These are phyloP conservation scores for Saimiri boliviensis DNA, from an alignment of 2,113 vertebrate genomes.

Conservation along the genomic window DNA sequence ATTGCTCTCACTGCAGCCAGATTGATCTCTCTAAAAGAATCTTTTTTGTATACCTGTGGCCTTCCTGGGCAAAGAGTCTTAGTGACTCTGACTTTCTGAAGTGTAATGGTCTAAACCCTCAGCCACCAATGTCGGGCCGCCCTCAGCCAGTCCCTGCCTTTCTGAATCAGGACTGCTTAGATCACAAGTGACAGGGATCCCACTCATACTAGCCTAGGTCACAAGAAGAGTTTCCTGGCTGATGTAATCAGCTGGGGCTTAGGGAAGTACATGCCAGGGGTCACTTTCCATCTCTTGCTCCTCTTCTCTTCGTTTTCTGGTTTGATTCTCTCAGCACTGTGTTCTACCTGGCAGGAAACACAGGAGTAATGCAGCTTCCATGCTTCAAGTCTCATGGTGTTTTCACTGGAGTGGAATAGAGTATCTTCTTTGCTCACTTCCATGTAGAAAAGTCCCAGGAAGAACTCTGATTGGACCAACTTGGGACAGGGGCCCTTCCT, in stretches of 20 bases:
- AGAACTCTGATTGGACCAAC: neutral
- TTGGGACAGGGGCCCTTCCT: neutral
- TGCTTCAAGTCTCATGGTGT: neutral
- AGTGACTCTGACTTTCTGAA: neutral
- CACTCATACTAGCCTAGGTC: neutral
- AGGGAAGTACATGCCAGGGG: fast-evolving
- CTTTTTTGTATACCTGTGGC: neutral
- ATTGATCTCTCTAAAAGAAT: neutral
- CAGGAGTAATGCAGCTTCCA: neutral
- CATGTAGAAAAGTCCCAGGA: neutral
- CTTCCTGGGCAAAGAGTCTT: neutral
- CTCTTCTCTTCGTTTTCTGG: neutral
- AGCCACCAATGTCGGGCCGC: neutral
- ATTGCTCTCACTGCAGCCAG: neutral
- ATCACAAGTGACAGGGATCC: neutral
- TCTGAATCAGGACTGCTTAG: neutral
- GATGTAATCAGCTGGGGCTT: neutral
- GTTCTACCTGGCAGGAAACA: neutral
- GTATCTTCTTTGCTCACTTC: neutral
- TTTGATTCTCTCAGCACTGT: neutral
- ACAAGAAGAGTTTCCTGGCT: neutral
- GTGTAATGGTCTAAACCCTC: neutral
- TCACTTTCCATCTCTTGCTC: too few relatives aligned
- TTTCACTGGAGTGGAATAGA: neutral
- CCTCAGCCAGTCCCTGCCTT: neutral